Percentiles rank a stretch among this genome's conserved stretches.
Evolutionary conservation across 1,140 invertebrate genomes (phyloP).

Genomic region (Helicorthomorpha holstii): DNA sequence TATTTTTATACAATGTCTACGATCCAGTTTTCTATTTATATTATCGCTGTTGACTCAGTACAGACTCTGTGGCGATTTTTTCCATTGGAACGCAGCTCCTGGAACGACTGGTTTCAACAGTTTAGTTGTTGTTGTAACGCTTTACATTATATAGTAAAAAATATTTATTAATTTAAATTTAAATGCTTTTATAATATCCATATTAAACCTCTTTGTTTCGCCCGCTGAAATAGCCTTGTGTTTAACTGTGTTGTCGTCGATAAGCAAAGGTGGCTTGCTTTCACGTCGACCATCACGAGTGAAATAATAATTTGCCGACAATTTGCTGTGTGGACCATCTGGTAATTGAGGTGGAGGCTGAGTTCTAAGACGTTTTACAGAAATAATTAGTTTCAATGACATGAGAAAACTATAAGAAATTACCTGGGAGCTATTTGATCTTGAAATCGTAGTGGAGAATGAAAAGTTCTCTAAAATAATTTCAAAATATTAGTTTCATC

Average conservation of each 20-base stretch:
- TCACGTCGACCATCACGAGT: constrained; percentile 53
- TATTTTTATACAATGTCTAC: too few species aligned
- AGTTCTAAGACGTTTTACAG: constrained; percentile 29
- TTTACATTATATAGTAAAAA: neutral
- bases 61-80: too few species aligned
- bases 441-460: constrained; percentile 41
- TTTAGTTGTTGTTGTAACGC: too few species aligned
- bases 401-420: neutral
- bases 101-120: too few species aligned
- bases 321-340: constrained; percentile 49
- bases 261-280: constrained; percentile 42
- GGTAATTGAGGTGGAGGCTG: constrained; percentile 57
- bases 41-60: too few species aligned
- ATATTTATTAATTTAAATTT: neutral
- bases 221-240: neutral
- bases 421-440: constrained; percentile 32
- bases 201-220: neutral
- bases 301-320: constrained; percentile 60
- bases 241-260: constrained; percentile 24
- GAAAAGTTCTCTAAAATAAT: constrained; percentile 35
- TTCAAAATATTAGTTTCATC: neutral
- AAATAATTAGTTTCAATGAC: neutral
- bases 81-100: too few species aligned
- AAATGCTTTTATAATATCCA: neutral
- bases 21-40: too few species aligned